phyloP scores from a whole-genome alignment of 2,888 invertebrate genomes.

The Epinotia ramella region DNA sequence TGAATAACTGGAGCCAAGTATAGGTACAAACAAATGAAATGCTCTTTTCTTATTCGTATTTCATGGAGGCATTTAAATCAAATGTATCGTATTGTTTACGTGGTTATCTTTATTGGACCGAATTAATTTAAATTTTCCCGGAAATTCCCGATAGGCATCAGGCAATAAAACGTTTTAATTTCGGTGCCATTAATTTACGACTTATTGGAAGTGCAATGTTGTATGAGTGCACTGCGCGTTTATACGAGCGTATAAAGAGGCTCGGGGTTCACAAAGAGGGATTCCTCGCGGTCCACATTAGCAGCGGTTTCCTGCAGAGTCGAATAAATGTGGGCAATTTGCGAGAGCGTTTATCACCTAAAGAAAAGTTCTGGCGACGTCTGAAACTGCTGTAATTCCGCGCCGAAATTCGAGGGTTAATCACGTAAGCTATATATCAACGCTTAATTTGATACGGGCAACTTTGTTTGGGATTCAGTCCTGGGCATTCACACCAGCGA shows the following conservation, averaged over 20 bases:
- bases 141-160: slow-evolving; percentile 65
- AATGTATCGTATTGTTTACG: slow-evolving; percentile 57
- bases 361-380: slow-evolving; percentile 81
- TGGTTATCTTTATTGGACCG: slow-evolving; percentile 64
- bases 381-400: slow-evolving; percentile 77
- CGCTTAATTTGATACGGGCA: slow-evolving; percentile 74
- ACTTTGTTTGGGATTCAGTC: slow-evolving; percentile 67
- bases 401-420: slow-evolving; percentile 76
- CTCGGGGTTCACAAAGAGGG: slow-evolving; percentile 60
- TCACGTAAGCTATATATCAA: slow-evolving; percentile 73
- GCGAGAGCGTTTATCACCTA: slow-evolving; percentile 81
- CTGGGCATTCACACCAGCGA: slow-evolving; percentile 50
- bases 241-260: slow-evolving; percentile 54
- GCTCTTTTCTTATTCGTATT: background rate
- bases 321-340: slow-evolving; percentile 81
- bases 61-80: slow-evolving; percentile 46
- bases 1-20: background rate
- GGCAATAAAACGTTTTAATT: slow-evolving; percentile 67
- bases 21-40: background rate
- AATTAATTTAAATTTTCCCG: slow-evolving; percentile 62
- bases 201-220: slow-evolving; percentile 64
- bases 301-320: slow-evolving; percentile 70
- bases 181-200: slow-evolving; percentile 66
- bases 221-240: slow-evolving; percentile 57
- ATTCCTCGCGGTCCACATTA: slow-evolving; percentile 71